Percentiles rank a stretch among this genome's conserved stretches.
Conservation (phyloP, 1,140 invertebrate genomes). For the Phymorhynchus buccinoides region DNA sequence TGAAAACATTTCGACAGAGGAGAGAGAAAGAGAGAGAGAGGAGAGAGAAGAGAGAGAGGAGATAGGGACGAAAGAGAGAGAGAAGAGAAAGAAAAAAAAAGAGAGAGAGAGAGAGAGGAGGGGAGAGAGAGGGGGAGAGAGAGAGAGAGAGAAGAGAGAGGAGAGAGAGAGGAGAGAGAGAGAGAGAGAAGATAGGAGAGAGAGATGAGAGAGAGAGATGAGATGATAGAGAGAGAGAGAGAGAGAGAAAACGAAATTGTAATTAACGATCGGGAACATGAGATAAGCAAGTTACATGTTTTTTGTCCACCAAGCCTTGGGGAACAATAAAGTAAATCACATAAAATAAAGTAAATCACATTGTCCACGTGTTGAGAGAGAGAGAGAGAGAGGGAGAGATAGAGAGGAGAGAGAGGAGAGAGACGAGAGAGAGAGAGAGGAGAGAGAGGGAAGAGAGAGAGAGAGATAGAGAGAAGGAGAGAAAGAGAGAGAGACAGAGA, state of each 20-base stretch:
- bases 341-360: too few relatives aligned
- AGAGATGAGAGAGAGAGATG: background rate
- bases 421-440: too few relatives aligned
- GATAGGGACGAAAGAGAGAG: background rate
- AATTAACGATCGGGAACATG: background rate
- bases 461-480: too few relatives aligned
- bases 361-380: too few relatives aligned
- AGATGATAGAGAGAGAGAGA: slow-evolving; percentile 10
- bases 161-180: background rate
- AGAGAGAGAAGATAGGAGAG: slow-evolving; percentile 3
- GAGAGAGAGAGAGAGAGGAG: background rate
- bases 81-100: background rate
- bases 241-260: background rate
- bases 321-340: too few relatives aligned
- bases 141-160: background rate
- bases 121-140: slow-evolving; percentile 8
- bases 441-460: background rate
- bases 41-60: background rate
- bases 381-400: too few relatives aligned
- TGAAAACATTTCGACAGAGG: too few relatives aligned
- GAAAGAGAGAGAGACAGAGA: background rate
- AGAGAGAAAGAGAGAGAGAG: too few relatives aligned
- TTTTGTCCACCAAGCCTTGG: background rate
- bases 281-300: background rate
- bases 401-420: too few relatives aligned